Base-by-base conservation (phyloP, 2,797 vertebrate genomes). In the Menidia menidia region DNA sequence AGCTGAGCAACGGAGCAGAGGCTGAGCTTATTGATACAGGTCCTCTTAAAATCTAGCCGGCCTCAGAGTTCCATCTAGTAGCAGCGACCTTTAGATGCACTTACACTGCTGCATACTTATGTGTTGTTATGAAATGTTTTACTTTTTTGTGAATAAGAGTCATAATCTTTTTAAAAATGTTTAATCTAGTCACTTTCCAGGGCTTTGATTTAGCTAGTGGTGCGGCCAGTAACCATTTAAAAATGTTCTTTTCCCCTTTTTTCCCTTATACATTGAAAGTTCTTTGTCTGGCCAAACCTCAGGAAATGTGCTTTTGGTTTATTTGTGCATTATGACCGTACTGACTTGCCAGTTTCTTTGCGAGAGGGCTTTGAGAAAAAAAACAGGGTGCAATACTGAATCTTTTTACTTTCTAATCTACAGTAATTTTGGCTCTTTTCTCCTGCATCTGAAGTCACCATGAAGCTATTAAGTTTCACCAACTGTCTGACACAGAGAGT, bases 251-350 rank as follows among this genome's bases (percentile, higher is more conserved):
- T n/a, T 32, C 53, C 42, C n/a, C 41, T 9, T 30, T 79, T 78
- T 78, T 70, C 65, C 73, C 66, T 74, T 63, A 61, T 64, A 80
- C 48, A 74, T 31, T 43, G 33, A 14, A 57, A 75, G 16, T 44
- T 63, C 66, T 73, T 73, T 76, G 71, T 77, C 30, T 41, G 15
- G 68, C 61, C 66, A 61, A 79, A 85, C 78, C 75, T 81, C 75
- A 67, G 60, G 48, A 82, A 87, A 87, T 78, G 51, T 74, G 55
- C 48, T 64, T 81, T 79, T 84, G 79, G 75, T 87, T 89, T 39
- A 84, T 11, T 48, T 16, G 45, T 67, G 64, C 55, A 81, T 55
- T 75, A 55, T 72, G 54, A 80, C 64, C 60, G 62, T 71, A 77
- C 88, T 75, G 64, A 60, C 19, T 64, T 14, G 11, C 71, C 67